Conservation (phyloP, 1,140 invertebrate genomes). For the Drosophila chauvacae region DNA sequence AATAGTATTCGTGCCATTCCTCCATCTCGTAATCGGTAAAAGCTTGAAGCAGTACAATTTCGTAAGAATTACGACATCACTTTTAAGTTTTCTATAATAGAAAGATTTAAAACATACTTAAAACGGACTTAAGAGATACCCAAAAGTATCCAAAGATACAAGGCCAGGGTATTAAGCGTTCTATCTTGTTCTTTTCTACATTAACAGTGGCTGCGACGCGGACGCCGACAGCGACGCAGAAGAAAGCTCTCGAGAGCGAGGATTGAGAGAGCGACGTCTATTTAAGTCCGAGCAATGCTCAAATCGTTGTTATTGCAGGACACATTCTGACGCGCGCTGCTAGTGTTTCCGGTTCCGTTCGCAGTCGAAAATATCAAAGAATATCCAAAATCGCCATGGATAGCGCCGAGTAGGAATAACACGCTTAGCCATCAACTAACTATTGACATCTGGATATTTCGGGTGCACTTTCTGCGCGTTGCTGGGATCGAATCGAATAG, state of each 20-base stretch:
- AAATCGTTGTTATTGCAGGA: conserved; percentile 46
- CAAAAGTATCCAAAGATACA: no score
- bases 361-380: conserved; percentile 10
- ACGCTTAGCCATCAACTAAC: neutral
- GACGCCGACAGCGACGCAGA: conserved; percentile 10
- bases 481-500: neutral
- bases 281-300: conserved; percentile 20
- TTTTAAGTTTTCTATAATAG: neutral
- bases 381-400: conserved; percentile 19
- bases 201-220: conserved; percentile 11
- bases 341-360: conserved; percentile 28
- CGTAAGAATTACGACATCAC: no score
- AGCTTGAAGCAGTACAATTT: neutral
- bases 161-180: neutral
- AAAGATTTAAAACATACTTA: no score
- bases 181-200: neutral
- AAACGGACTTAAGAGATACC: no score
- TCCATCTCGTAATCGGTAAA: neutral
- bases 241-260: neutral
- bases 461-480: conserved; percentile 1
- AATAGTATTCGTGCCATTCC: neutral
- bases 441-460: neutral
- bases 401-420: conserved; percentile 8
- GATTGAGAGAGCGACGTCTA: conserved; percentile 29
- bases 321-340: conserved; percentile 22